Evolutionary conservation across 2,113 vertebrate species (phyloP).

Genomic region (Columba livia): DNA sequence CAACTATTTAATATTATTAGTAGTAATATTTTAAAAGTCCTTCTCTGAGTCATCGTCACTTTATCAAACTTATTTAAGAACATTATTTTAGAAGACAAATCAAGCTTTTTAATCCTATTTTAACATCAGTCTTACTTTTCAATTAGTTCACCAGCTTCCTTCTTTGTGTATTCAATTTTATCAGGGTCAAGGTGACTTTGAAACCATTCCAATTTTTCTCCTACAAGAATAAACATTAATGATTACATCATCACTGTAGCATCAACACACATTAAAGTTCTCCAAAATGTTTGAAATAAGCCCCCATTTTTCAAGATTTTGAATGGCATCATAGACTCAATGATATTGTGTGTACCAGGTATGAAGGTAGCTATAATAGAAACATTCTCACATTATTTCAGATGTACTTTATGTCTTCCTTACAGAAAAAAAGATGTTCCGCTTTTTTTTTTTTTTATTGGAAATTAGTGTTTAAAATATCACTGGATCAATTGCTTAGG

Average conservation of each 20-base stretch:
- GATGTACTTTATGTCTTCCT: not conserved
- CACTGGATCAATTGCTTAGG: not conserved
- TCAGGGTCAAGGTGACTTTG: conserved; percentile 84
- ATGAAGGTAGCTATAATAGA: not conserved
- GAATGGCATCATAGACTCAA: not conserved
- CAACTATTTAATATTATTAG: not conserved
- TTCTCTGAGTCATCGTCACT: not conserved
- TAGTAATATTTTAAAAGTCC: not conserved
- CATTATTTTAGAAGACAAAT: not conserved
- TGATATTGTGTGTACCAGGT: not conserved
- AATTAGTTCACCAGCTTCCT: conserved; percentile 87
- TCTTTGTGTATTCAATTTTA: conserved; percentile 83
- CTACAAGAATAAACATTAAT: conserved; percentile 71
- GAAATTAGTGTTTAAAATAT: not conserved
- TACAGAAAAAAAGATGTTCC: fast-evolving
- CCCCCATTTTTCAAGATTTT: not conserved
- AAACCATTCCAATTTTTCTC: conserved; percentile 95
- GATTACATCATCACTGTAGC: not conserved
- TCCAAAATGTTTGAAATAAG: not conserved
- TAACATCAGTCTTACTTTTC: conserved; percentile 82
- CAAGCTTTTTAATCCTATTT: not conserved
- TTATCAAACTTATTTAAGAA: not conserved
- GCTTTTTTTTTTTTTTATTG: not conserved
- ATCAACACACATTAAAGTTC: not conserved
- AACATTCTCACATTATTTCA: not conserved